Conservation (phyloP, 2,797 vertebrate species). For the Gymnodraco acuticeps region DNA sequence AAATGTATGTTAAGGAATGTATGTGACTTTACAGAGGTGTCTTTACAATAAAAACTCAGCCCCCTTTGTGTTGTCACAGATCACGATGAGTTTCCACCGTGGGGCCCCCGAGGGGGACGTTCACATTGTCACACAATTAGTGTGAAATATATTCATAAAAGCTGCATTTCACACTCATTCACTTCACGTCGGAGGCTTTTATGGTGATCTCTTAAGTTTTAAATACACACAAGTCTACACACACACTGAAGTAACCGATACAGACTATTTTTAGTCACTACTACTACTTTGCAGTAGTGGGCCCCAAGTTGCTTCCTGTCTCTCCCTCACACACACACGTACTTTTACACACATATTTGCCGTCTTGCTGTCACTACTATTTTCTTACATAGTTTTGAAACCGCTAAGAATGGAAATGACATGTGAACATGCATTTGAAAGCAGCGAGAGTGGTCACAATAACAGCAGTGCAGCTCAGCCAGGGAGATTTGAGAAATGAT, state of each 20-base stretch:
- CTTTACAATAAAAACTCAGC: background rate
- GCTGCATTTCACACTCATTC: background rate
- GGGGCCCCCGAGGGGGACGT: slow-evolving; percentile 28
- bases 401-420: background rate
- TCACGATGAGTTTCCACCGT: slow-evolving; percentile 17
- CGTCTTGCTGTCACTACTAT: background rate
- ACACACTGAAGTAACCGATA: slow-evolving; percentile 13
- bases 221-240: background rate
- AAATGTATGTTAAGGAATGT: background rate
- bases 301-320: slow-evolving; percentile 86
- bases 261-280: slow-evolving; percentile 82
- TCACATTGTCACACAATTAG: background rate
- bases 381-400: slow-evolving; percentile 8
- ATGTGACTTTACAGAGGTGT: background rate
- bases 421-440: background rate
- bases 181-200: background rate
- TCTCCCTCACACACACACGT: slow-evolving; percentile 6
- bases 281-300: slow-evolving; percentile 84
- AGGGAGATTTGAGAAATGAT: slow-evolving; percentile 20
- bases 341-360: slow-evolving; percentile 24
- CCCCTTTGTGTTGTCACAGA: slow-evolving; percentile 11
- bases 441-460: background rate
- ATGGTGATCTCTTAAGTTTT: background rate
- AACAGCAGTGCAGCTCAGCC: background rate
- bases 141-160: slow-evolving; percentile 12